A percentile compares a stretch with the other conserved stretches of the same genome.
Evolutionary conservation across 2,113 vertebrate species (phyloP).

Genomic region (Thamnophis sirtalis): DNA sequence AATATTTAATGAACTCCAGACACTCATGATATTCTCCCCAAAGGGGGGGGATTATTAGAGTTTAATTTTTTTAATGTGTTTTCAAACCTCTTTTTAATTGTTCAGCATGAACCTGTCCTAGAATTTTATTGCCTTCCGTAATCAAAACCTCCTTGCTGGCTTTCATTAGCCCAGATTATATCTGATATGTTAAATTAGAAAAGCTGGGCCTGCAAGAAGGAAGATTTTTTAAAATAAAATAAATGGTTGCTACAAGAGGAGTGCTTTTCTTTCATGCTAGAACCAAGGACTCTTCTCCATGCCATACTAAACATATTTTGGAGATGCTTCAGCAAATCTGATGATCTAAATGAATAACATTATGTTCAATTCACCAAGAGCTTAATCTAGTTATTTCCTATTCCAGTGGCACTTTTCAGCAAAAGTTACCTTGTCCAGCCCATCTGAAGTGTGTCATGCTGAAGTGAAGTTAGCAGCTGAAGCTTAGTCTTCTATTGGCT

Average conservation of each 20-base stretch:
- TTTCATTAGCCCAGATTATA: conserved; percentile 73
- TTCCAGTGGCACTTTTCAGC: not conserved
- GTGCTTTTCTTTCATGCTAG: conserved; percentile 33
- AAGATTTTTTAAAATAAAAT: not conserved
- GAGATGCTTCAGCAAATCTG: not conserved
- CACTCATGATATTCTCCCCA: conserved; percentile 62
- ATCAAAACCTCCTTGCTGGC: conserved; percentile 69
- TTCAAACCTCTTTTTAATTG: conserved; percentile 77
- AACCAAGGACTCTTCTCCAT: not conserved
- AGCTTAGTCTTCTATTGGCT: not conserved
- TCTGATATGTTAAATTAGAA: conserved; percentile 65
- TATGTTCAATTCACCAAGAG: not conserved
- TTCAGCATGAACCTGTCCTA: conserved; percentile 76
- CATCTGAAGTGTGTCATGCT: not conserved
- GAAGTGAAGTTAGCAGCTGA: not conserved
- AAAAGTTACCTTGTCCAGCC: not conserved
- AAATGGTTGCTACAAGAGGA: conserved; percentile 49
- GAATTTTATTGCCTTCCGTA: conserved; percentile 74
- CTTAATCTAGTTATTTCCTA: not conserved
- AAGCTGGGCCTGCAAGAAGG: conserved; percentile 4
- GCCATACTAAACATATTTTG: not conserved
- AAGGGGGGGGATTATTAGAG: conserved; percentile 68
- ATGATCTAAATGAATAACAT: not conserved
- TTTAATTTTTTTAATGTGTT: conserved; percentile 77
- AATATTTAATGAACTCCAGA: conserved; percentile 47